phyloP scores from a whole-genome alignment of 2,888 invertebrate genomes.

The Magallana nippona region DNA sequence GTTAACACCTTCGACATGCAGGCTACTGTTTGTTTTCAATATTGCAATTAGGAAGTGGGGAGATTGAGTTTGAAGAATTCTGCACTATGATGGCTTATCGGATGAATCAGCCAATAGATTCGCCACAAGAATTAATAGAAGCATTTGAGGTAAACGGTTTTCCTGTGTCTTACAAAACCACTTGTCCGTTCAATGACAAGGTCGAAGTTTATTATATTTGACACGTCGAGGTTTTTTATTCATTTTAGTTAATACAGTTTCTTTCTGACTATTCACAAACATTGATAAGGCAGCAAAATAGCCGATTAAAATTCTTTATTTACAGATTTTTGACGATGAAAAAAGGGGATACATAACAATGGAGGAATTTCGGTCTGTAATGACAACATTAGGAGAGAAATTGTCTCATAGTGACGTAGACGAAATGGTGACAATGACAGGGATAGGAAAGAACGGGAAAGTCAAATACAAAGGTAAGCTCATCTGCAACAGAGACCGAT shows the following conservation, averaged over 20 bases:
- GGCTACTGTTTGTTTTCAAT: background rate
- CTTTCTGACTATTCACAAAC: no score
- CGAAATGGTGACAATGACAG: slow-evolving; percentile 35
- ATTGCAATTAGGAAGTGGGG: slow-evolving; percentile 29
- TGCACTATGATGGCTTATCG: slow-evolving; percentile 39
- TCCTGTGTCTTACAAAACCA: no score
- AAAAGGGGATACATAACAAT: slow-evolving; percentile 38
- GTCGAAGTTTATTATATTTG: no score
- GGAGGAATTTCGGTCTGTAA: slow-evolving; percentile 36
- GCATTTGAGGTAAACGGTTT: slow-evolving; percentile 39
- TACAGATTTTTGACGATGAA: slow-evolving; percentile 38
- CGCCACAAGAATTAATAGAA: slow-evolving; percentile 32
- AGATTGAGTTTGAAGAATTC: slow-evolving; percentile 41
- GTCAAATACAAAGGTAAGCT: slow-evolving; percentile 33
- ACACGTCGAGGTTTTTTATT: no score
- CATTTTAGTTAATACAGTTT: no score
- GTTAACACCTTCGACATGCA: background rate
- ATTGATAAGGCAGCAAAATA: no score
- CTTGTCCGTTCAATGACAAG: no score
- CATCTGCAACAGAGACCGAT: no score
- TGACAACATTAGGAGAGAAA: slow-evolving; percentile 36
- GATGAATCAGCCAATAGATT: slow-evolving; percentile 40
- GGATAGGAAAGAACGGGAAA: slow-evolving; percentile 38
- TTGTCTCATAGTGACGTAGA: slow-evolving; percentile 34
- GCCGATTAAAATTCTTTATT: background rate